These are phyloP conservation scores for Agrotis clavis DNA, from an alignment of 2,888 invertebrate genomes.

Conservation along the genomic window DNA sequence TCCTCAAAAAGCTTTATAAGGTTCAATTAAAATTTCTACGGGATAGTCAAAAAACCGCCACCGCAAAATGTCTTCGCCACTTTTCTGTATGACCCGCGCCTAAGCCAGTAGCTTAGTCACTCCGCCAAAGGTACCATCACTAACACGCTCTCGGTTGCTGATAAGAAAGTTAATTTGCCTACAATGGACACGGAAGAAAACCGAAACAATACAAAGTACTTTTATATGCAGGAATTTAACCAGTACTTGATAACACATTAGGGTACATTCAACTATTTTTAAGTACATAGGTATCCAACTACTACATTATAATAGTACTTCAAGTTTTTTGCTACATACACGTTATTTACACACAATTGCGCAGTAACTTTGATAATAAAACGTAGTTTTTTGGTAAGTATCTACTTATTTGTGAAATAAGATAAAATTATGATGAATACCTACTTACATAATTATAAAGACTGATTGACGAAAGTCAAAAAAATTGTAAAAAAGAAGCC, in stretches of 20 bases:
- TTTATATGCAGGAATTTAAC: slow-evolving; percentile 33
- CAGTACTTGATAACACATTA: slow-evolving; percentile 13
- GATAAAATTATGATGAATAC: neutral
- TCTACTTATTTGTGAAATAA: neutral
- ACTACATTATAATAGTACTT: slow-evolving; percentile 11
- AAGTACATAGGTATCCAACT: slow-evolving; percentile 15
- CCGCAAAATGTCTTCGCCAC: no score
- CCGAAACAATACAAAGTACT: slow-evolving; percentile 20
- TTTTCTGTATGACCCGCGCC: no score
- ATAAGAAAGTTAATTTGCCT: slow-evolving; percentile 27
- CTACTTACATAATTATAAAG: neutral
- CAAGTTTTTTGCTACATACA: neutral
- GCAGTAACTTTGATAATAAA: neutral
- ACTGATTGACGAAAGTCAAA: no score
- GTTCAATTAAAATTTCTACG: no score
- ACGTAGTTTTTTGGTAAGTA: no score
- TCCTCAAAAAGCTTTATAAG: no score
- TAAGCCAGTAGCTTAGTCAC: neutral
- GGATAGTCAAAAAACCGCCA: no score
- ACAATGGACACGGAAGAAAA: slow-evolving; percentile 20
- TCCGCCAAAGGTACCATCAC: neutral
- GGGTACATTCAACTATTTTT: neutral
- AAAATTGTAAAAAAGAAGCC: no score
- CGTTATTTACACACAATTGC: neutral
- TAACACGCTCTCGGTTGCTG: slow-evolving; percentile 19